Base-by-base conservation (phyloP, 2,888 invertebrate species). In the Sphaerophoria rueppellii region DNA sequence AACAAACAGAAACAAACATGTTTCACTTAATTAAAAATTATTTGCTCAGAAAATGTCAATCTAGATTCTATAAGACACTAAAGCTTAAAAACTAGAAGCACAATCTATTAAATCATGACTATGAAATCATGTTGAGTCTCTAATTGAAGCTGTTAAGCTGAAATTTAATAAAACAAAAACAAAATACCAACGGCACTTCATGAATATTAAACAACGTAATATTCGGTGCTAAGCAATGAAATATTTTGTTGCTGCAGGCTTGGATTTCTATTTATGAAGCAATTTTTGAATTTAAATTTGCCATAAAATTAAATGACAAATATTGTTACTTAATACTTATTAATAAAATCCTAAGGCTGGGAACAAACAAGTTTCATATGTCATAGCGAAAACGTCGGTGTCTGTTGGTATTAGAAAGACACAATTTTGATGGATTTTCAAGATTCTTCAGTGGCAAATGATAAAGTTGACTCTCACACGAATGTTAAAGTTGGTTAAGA, bases 1-100 rank as follows among this genome's bases (percentile, higher is more conserved):
- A 57, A 65, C 4, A 43, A 3, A 43, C 9, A 14, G 67, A 67
- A 61, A 40, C 11, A 5, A 46, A 24, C 69, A 72, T 82, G 52
- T 43, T 46, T 70, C 46, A 69, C n/a, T 61, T 78, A 77, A 82
- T 82, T 82, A 82, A 78, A 78, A 73, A 57, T 69, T 73, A 69
- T 73, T 63, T 34, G 5, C 34, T 63, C 12, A 5, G 11, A 34
- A 46, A 60, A 60, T 60, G 24, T 43, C 60, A 43, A 40, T 43
- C 60, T 60, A 12, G 43, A 32, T 16, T 58, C 40, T 3, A 7
- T 24, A 40, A 12, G 43, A 12, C 58, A 58, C 37, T n/a, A 58
- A 37, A 37, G 35, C 35, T 9, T n/a, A 40, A 14, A 12, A 43
- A 24, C 24, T 60, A 16, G 24, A 40, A 43, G 43, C 24, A 58